Evolutionary conservation across 1,140 invertebrate genomes (phyloP).

Genomic region (fruit fly (Drosophila melanogaster)): DNA sequence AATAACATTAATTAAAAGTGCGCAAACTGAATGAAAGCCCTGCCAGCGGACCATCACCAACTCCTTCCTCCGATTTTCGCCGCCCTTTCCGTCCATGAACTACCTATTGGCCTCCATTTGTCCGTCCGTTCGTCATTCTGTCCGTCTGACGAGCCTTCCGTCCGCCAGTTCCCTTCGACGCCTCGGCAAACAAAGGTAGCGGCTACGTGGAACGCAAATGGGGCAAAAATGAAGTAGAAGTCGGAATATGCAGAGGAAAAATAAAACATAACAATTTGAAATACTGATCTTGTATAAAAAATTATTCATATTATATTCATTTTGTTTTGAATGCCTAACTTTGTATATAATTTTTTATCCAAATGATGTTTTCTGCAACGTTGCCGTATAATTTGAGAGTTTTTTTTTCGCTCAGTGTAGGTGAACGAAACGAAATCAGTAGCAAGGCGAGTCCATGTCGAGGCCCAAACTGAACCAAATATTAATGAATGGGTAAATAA

Average conservation of each 20-base stretch:
- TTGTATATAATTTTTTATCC: too few relatives aligned
- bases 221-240: conserved; percentile 12
- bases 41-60: not conserved
- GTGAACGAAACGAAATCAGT: conserved; percentile 8
- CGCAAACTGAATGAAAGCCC: conserved; percentile 44
- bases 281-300: not conserved
- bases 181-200: conserved; percentile 56
- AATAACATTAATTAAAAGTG: conserved; percentile 66
- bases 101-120: conserved; percentile 1
- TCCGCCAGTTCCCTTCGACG: not conserved
- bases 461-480: conserved; percentile 38
- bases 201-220: conserved; percentile 30
- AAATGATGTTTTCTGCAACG: too few relatives aligned
- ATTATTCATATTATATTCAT: too few relatives aligned
- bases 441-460: not conserved
- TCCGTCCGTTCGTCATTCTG: not conserved
- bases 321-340: too few relatives aligned
- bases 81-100: not conserved
- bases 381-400: too few relatives aligned
- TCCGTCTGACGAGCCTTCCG: conserved; percentile 2
- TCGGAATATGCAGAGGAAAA: not conserved
- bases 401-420: not conserved
- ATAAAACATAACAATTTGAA: not conserved
- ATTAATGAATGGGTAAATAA: conserved; percentile 69
- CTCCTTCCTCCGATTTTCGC: not conserved